phyloP scores from a whole-genome alignment of 2,113 vertebrate genomes.

The Leptobrachium leishanense region DNA sequence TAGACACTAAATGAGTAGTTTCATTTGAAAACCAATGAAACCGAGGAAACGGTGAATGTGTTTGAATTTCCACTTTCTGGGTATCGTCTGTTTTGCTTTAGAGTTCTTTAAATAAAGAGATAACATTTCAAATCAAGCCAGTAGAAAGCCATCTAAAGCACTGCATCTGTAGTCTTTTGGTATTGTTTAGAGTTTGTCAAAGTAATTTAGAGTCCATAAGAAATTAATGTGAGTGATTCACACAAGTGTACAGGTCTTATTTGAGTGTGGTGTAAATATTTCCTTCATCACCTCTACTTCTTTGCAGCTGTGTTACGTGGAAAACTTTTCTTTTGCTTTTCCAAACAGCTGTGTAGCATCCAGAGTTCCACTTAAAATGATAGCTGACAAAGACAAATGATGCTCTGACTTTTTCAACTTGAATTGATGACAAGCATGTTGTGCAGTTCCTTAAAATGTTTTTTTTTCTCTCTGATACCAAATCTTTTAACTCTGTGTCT shows the following conservation, averaged over 20 bases:
- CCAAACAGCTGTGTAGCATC: constrained; percentile 51
- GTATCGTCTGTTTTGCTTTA: neutral
- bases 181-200: constrained; percentile 12
- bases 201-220: constrained; percentile 48
- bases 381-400: constrained; percentile 29
- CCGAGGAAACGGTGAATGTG: neutral
- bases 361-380: constrained; percentile 37
- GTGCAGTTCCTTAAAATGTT: neutral
- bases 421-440: neutral
- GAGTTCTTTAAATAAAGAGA: neutral
- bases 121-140: neutral
- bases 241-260: constrained; percentile 70
- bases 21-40: too few species aligned
- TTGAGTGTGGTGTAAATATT: constrained; percentile 71
- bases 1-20: too few species aligned
- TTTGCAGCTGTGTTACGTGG: constrained; percentile 64
- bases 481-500: neutral
- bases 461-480: neutral
- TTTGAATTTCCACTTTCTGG: neutral
- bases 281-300: constrained; percentile 68
- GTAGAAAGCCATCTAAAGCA: neutral
- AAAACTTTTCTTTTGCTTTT: constrained; percentile 68
- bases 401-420: neutral
- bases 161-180: neutral
- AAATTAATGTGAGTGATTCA: constrained; percentile 76